Evolutionary conservation across 2,113 vertebrate species (phyloP), one percentile per base, ranked within the genome.

Genomic region (Zeus faber): DNA sequence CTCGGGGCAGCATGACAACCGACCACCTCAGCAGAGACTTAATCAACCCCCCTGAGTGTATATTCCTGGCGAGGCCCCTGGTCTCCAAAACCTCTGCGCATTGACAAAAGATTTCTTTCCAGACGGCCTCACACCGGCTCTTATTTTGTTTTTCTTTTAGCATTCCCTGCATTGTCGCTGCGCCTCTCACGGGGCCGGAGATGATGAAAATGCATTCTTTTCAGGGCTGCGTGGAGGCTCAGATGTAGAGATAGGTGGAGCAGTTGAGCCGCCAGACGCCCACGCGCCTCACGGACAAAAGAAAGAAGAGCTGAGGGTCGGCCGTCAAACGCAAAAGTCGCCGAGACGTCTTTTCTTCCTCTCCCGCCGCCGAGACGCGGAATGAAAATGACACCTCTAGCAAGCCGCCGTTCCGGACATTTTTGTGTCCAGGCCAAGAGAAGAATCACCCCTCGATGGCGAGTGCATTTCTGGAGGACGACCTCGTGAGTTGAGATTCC

Each of bases 351-450:
- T 53, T n/a, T n/a, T n/a, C n/a, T n/a, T n/a, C n/a, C n/a, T 33
- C 4, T 17, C 46, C n/a, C 0, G 49, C 8, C 11, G 16, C 27
- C 24, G 54, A 50, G 54, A 67, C 58, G 50, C 33, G 67, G 61
- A 66, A 60, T 74, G 61, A 47, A 72, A 74, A 66, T 67, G 60
- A 54, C 63, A 62, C 47, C 40, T 10, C 5, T 58, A 60, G n/a
- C n/a, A 17, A 18, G 55, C 18, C 44, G 52, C 29, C 3, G n/a
- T 33, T 35, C 43, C 27, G n/a, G n/a, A 17, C 46, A 80, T 78
- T 75, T 58, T 64, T 69, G 65, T 50, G 47, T 50, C 68, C 61
- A 64, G 64, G 54, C 20, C 47, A 54, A 66, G 50, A 26, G 35
- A 29, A 40, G 33, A 21, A 33, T n/a, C n/a, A n/a, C n/a, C n/a